Conservation (phyloP, 2,113 vertebrate species). For the Balaeniceps rex region DNA sequence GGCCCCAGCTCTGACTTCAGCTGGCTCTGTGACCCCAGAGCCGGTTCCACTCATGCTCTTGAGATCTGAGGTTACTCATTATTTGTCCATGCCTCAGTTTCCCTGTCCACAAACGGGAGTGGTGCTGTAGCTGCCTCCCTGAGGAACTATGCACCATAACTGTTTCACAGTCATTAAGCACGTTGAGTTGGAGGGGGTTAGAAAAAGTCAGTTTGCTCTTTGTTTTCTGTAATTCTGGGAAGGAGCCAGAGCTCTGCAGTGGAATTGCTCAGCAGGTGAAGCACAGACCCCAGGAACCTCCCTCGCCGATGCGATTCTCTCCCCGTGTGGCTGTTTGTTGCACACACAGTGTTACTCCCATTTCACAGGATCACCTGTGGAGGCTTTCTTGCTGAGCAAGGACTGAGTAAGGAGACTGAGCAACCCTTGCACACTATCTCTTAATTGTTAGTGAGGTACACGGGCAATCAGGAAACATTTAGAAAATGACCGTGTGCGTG, state of each 20-base stretch:
- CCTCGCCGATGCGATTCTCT: background rate
- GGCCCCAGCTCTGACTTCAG: background rate
- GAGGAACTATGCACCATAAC: background rate
- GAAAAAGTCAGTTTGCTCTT: background rate
- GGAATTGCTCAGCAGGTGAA: background rate
- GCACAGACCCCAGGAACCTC: background rate
- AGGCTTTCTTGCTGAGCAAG: background rate
- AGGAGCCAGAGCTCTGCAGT: background rate
- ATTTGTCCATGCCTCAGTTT: background rate
- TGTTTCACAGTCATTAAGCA: too few species aligned
- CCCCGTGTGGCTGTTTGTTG: background rate
- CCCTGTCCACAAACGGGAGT: background rate
- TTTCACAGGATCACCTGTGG: background rate
- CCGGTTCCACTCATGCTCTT: background rate
- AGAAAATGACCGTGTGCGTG: background rate
- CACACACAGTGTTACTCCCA: accelerated
- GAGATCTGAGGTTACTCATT: background rate
- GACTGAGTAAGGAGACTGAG: background rate
- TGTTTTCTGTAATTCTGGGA: background rate
- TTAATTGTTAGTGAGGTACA: background rate
- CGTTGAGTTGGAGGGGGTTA: background rate
- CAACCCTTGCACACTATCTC: background rate
- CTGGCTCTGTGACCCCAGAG: background rate
- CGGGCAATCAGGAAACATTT: background rate
- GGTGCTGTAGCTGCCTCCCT: background rate